These are phyloP conservation scores for Acanthococcus lagerstroemiae DNA, from an alignment of 2,888 invertebrate genomes.

Conservation along the genomic window DNA sequence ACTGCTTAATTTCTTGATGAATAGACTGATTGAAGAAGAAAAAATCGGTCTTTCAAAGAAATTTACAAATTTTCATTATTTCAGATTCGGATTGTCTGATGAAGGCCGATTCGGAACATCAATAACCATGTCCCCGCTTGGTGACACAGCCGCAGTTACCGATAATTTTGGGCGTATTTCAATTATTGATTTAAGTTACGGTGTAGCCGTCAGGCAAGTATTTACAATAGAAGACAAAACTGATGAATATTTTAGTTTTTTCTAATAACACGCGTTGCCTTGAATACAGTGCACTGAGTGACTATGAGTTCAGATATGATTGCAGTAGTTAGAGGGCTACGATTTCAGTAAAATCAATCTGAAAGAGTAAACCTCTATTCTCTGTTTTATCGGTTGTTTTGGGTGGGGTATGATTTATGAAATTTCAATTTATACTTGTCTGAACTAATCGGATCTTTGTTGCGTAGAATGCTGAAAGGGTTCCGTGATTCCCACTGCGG, in stretches of 20 bases:
- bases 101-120: conserved; percentile 60
- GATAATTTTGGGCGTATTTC: conserved; percentile 83
- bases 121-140: conserved; percentile 70
- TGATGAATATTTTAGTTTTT: neutral
- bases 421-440: neutral
- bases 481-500: conserved; percentile 92
- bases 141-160: conserved; percentile 65
- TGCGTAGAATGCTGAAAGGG: conserved; percentile 44
- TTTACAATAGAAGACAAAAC: too few species aligned
- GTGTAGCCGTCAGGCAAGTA: conserved; percentile 58
- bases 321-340: too few species aligned
- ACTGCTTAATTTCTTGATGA: neutral
- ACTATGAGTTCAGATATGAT: too few species aligned
- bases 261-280: neutral
- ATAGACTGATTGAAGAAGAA: too few species aligned
- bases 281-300: neutral
- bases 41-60: too few species aligned
- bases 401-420: neutral
- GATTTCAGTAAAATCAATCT: too few species aligned
- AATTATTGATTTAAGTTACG: conserved; percentile 69
- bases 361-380: too few species aligned
- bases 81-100: conserved; percentile 68
- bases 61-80: too few species aligned
- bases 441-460: too few species aligned
- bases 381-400: too few species aligned